A percentile compares a stretch with the other conserved stretches of the same genome.
phyloP scores from a whole-genome alignment of 2,797 vertebrate genomes.

The Lates japonicus region DNA sequence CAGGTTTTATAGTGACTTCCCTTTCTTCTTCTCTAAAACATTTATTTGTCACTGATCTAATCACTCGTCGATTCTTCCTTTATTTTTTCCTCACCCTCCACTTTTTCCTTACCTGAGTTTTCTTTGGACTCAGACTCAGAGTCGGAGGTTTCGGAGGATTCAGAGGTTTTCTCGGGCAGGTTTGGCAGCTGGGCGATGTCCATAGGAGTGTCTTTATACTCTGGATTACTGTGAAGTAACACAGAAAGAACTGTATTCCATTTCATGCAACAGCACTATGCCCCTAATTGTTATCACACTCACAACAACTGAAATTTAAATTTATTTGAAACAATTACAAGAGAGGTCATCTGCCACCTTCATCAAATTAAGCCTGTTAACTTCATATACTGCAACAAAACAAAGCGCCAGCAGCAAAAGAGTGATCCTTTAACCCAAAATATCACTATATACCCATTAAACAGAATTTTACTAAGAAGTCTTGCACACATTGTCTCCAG shows the following conservation, averaged over 20 bases:
- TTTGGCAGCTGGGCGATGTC: conserved; percentile 97
- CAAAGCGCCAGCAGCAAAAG: too few relatives aligned
- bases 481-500: too few relatives aligned
- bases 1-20: neutral
- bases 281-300: too few relatives aligned
- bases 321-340: too few relatives aligned
- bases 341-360: too few relatives aligned
- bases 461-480: too few relatives aligned
- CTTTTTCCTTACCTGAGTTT: conserved; percentile 91
- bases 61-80: neutral
- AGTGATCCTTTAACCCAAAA: too few relatives aligned
- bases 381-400: neutral
- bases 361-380: too few relatives aligned
- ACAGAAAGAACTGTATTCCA: neutral
- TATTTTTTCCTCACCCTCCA: neutral
- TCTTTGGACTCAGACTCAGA: conserved; percentile 99
- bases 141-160: conserved; percentile 97
- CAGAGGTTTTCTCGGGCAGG: conserved; percentile 95
- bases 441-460: too few relatives aligned
- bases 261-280: neutral
- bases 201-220: conserved; percentile 97
- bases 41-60: neutral
- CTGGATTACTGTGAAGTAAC: conserved; percentile 88
- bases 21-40: neutral
- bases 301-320: neutral